Base-by-base conservation (phyloP, 2,797 vertebrate species). In the Ataeniobius toweri region DNA sequence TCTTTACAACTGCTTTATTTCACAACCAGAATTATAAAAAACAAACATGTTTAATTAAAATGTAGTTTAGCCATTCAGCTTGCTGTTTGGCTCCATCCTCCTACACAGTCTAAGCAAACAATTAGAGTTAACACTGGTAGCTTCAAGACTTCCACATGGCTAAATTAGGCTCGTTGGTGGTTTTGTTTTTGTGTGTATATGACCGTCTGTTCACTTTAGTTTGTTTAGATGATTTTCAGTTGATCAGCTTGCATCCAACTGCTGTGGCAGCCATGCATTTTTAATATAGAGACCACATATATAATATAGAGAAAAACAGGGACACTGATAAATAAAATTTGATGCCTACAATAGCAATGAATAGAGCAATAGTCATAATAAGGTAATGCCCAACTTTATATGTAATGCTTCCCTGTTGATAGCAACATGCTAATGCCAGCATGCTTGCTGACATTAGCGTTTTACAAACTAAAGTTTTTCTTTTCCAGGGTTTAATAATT, bases 151-250 rank as follows among this genome's bases (percentile, higher is more conserved):
- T 65, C 69, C 39, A 50, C 70, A 56, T 78, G 70, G 76, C 77
- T 76, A 84, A 68, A 81, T 85, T 73, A 75, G 0, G 1, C 69
- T 58, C 13, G 39, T 5, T 39, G 67, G 51, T 68, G 73, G 75
- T 39, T 36, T 79, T 86, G 83, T 76, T 55, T 56, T 50, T 46
- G 44, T 68, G 50, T 36, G 61, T 36, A 16, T 55, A 16, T 10
- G 75, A 22, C 53, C 24, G 77, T 56, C 79, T 75, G 79, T 73
- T 75, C 77, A 41, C 26, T 61, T 82, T 87, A 87, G 89, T 93
- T 94, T 91, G 86, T 82, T 82, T 79, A 88, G 90, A 92, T 90
- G 77, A 92, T 94, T 91, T 92, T 75, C 84, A 84, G 87, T 86
- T 77, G 89, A 92, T 79, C 83, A 85, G 85, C 80, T 63, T 46